Conservation (phyloP, 2,113 vertebrate genomes). For the Sterrhoptilus dennistouni region DNA sequence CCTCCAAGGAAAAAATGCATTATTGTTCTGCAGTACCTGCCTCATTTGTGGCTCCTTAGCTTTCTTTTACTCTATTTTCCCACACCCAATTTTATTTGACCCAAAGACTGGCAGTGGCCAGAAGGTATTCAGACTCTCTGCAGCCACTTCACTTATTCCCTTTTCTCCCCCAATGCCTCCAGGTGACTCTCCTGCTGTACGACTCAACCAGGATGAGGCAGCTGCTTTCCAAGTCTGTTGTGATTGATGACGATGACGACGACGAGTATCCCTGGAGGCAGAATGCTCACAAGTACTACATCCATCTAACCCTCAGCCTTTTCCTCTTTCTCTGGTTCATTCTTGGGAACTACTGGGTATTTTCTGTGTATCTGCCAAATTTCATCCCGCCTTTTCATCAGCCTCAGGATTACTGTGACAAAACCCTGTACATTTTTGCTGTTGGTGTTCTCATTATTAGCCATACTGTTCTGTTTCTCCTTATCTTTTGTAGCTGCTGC, state of each 20-base stretch:
- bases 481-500: conserved; percentile 60
- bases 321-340: conserved; percentile 77
- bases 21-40: neutral
- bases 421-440: conserved; percentile 71
- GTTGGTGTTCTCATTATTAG: conserved; percentile 67
- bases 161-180: neutral
- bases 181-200: conserved; percentile 71
- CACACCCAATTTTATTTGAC: neutral
- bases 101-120: neutral
- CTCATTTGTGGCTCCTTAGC: neutral
- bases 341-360: conserved; percentile 75
- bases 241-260: conserved; percentile 63
- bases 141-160: neutral
- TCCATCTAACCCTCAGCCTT: conserved; percentile 70
- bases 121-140: neutral
- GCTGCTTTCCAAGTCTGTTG: conserved; percentile 74
- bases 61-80: neutral
- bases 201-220: conserved; percentile 71
- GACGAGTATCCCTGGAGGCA: conserved; percentile 75
- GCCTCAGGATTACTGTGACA: conserved; percentile 73
- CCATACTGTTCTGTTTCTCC: conserved; percentile 52
- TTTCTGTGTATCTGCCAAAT: conserved; percentile 70
- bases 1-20: neutral
- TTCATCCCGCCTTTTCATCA: conserved; percentile 74
- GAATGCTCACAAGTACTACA: conserved; percentile 69